Evolutionary conservation across 2,797 vertebrate species (phyloP).

Genomic region (Paedocypris micromegethes): DNA sequence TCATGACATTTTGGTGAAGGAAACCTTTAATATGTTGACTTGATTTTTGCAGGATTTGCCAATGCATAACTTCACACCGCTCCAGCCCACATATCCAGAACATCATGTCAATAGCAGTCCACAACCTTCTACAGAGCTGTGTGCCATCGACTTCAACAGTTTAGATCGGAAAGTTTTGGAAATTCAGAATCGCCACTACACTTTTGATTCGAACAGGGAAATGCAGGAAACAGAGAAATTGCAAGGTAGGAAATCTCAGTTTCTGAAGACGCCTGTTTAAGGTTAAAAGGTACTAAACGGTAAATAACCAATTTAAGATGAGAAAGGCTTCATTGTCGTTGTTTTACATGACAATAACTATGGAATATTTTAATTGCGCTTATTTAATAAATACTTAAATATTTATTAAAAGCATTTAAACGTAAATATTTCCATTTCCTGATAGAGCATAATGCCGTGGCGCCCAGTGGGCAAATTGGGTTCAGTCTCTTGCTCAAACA

Average conservation of each 20-base stretch:
- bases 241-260: constrained; percentile 52
- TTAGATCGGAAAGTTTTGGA: constrained; percentile 63
- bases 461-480: too few relatives aligned
- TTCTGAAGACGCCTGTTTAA: too few relatives aligned
- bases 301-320: too few relatives aligned
- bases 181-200: constrained; percentile 62
- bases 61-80: background rate
- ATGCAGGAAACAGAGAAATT: constrained; percentile 62
- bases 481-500: too few relatives aligned
- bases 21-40: background rate
- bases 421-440: too few relatives aligned
- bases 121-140: constrained; percentile 16
- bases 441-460: too few relatives aligned
- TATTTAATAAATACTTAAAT: too few relatives aligned
- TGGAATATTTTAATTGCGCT: too few relatives aligned
- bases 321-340: too few relatives aligned
- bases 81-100: background rate
- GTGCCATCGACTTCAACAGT: constrained; percentile 55
- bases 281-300: too few relatives aligned
- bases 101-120: constrained; percentile 18
- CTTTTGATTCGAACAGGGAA: constrained; percentile 71
- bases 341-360: too few relatives aligned
- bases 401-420: too few relatives aligned
- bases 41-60: background rate
- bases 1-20: background rate